Evolutionary conservation across 2,888 invertebrate genomes (phyloP).

Genomic region (Rhimphoctona megacephalus): DNA sequence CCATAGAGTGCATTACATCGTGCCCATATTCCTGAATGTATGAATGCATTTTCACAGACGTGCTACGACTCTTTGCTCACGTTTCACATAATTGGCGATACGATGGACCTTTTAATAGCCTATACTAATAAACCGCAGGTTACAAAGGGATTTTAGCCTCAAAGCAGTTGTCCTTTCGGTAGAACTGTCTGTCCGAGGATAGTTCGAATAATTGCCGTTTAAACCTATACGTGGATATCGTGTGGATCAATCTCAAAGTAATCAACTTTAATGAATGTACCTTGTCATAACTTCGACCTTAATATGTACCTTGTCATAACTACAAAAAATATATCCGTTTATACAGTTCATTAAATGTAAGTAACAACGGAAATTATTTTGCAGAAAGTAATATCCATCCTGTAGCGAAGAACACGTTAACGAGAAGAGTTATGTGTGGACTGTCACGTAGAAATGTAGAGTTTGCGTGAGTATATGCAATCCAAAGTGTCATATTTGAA

Average conservation of each 20-base stretch:
- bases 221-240: background rate
- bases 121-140: slow-evolving; percentile 19
- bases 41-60: slow-evolving; percentile 36
- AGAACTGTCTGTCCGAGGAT: slow-evolving; percentile 8
- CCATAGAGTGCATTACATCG: slow-evolving; percentile 17
- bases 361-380: background rate
- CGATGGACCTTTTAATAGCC: slow-evolving; percentile 21
- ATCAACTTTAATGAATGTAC: slow-evolving; percentile 14
- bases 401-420: background rate
- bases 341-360: background rate
- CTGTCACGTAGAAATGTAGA: background rate
- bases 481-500: background rate
- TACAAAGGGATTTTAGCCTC: slow-evolving; percentile 26
- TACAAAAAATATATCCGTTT: slow-evolving; percentile 18
- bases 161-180: slow-evolving; percentile 44
- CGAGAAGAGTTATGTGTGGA: background rate
- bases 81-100: slow-evolving; percentile 20
- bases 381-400: background rate
- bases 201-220: slow-evolving; percentile 44
- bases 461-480: background rate
- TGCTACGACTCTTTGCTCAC: slow-evolving; percentile 47
- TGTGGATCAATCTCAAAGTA: slow-evolving; percentile 21
- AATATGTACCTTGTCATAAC: too few relatives aligned
- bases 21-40: slow-evolving; percentile 5
- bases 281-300: slow-evolving; percentile 27